Percentiles rank a stretch among this genome's conserved stretches.
Conservation (phyloP, 2,888 invertebrate species). For the Lobophora halterata region DNA sequence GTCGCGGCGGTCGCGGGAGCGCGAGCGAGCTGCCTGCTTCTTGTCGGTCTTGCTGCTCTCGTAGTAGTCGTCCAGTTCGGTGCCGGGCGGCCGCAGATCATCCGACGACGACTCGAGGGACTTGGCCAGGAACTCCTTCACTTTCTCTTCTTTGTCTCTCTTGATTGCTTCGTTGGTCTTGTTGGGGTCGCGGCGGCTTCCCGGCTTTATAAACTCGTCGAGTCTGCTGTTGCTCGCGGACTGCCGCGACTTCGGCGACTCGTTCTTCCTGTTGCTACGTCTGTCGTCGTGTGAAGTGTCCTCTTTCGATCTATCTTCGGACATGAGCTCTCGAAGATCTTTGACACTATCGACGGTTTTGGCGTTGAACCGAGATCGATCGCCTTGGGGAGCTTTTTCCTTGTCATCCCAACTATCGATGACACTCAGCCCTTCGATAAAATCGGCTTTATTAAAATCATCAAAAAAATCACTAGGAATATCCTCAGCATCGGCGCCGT, state of each 20-base stretch:
- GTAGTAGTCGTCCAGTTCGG: slow-evolving; percentile 68
- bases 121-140: slow-evolving; percentile 67
- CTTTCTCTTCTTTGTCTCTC: slow-evolving; percentile 69
- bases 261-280: slow-evolving; percentile 2
- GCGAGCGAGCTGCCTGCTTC: slow-evolving; percentile 23
- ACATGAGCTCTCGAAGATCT: slow-evolving; percentile 58
- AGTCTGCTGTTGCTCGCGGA: slow-evolving; percentile 39
- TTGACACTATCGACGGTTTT: slow-evolving; percentile 48
- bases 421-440: slow-evolving; percentile 72
- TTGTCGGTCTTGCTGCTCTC: slow-evolving; percentile 40
- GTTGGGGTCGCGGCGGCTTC: slow-evolving; percentile 67
- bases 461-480: slow-evolving; percentile 75
- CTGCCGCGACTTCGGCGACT: slow-evolving; percentile 17
- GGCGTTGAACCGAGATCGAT: slow-evolving; percentile 37
- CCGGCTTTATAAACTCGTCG: slow-evolving; percentile 63
- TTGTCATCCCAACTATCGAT: slow-evolving; percentile 67
- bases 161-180: slow-evolving; percentile 71
- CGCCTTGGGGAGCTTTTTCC: slow-evolving; percentile 30
- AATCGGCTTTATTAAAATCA: slow-evolving; percentile 69
- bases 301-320: slow-evolving; percentile 8
- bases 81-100: slow-evolving; percentile 68
- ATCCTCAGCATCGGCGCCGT: slow-evolving; percentile 50
- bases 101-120: slow-evolving; percentile 57
- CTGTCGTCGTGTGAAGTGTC: slow-evolving; percentile 8
- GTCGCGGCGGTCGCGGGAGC: no score